Evolutionary conservation across 2,113 vertebrate species (phyloP), one percentile per base, ranked within the genome.

Genomic region (Tetraodon nigroviridis): DNA sequence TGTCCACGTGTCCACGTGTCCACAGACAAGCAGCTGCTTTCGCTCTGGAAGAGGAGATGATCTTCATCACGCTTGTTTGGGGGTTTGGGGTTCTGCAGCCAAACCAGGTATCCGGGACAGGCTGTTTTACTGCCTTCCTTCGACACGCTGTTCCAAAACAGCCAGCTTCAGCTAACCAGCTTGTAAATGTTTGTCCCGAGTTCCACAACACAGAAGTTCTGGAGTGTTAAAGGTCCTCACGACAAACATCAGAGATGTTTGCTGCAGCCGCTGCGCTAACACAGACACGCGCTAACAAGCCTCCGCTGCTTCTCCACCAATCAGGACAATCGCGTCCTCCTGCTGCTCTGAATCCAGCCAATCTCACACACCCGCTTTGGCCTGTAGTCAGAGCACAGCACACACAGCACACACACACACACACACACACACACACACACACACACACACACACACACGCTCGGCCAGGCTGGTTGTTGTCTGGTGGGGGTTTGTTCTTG

Each of bases 141-240:
- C 56, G 61, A 76, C 64, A 56, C 49, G 44, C 47, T 73, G 79
- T 66, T 73, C 64, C 70, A 63, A 76, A 80, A 84, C 61, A 79
- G 3, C 1, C 14, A 48, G n/a, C 7, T 45, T 45, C 40, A 75
- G 49, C 19, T 29, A 68, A 51, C 76, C 50, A 48, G 52, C 47
- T 47, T 52, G 57, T 60, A 77, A 72, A 82, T 71, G 74, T 60
- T 61, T 69, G 68, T 73, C 84, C 55, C 60, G 27, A 71, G 85
- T 88, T 82, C 85, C 87, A 85, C 73, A 82, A 85, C 79, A 87
- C 69, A 62, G 15, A 52, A 44, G 50, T 19, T 66, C 24, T 64
- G 1, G 3, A 3, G 42, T 14, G 42, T 17, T 17, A 17, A 17
- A 44, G 42, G 42, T 44, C 42, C 4, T 7, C 24, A 44, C 13